These are phyloP conservation scores for Lepisosteus osseus DNA, from an alignment of 2,113 vertebrate genomes.

Conservation along the genomic window DNA sequence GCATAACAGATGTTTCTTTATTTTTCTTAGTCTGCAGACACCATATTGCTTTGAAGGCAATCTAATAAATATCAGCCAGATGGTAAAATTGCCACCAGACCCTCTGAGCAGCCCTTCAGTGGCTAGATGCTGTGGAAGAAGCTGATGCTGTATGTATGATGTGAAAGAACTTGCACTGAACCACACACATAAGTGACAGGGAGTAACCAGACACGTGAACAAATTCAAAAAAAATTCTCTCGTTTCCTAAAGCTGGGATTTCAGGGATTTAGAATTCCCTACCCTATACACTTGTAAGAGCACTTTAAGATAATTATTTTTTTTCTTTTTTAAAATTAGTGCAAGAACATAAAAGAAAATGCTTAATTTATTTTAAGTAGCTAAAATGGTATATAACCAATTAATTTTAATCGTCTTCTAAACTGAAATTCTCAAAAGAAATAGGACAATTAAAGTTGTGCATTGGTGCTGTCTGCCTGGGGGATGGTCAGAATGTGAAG, in stretches of 20 bases:
- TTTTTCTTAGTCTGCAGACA: not conserved
- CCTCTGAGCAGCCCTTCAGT: not conserved
- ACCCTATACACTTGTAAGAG: slow-evolving; percentile 66
- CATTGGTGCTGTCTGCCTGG: slow-evolving; percentile 48
- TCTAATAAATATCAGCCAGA: not conserved
- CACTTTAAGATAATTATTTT: slow-evolving; percentile 61
- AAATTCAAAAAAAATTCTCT: slow-evolving; percentile 38
- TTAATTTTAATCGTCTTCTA: slow-evolving; percentile 67
- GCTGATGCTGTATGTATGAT: not conserved
- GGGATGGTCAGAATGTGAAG: slow-evolving; percentile 48
- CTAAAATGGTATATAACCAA: slow-evolving; percentile 64
- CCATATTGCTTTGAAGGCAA: not conserved
- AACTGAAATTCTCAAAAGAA: slow-evolving; percentile 53
- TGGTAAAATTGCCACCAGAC: not conserved
- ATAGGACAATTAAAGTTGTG: slow-evolving; percentile 59
- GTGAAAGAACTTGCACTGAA: not conserved
- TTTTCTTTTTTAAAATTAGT: slow-evolving; percentile 59
- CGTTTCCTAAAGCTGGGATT: slow-evolving; percentile 67
- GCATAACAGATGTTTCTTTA: not conserved
- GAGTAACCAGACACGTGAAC: slow-evolving; percentile 6
- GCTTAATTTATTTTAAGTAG: slow-evolving; percentile 52
- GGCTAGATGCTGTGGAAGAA: not conserved
- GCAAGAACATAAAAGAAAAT: slow-evolving; percentile 48
- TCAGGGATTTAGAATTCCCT: slow-evolving; percentile 69
- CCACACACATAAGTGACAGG: slow-evolving; percentile 2